Base-by-base conservation (phyloP, 2,797 vertebrate species). In the Emys orbicularis region DNA sequence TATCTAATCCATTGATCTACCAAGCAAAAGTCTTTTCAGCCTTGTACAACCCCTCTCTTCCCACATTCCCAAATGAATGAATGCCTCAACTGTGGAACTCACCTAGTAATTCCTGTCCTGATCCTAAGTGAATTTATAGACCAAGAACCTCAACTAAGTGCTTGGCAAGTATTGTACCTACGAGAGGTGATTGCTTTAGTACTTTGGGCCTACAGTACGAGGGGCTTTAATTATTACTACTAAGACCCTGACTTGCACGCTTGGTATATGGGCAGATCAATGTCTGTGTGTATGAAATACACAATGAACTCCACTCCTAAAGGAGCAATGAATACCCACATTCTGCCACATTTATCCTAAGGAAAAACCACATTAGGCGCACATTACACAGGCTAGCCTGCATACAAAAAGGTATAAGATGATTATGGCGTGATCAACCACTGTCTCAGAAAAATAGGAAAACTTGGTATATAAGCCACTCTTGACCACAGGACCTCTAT, bases 291-390 rank as follows among this genome's bases (percentile, higher is more conserved):
- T 41, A 77, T 29, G 27, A 77, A 77, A 13, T 49, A 77, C 31
- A 25, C 25, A 49, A 29, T 13, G 18, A 44, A 31, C 74, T 49
- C 15, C 13, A 13, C 74, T 77, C 27, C 44, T 77, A 29, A 77
- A 77, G 27, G 23, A 77, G 74, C 21, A 76, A 76, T 0, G 6
- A 72, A 15, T 52, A 88, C 49, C 0, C 0, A 77, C 0, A 0
- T 79, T 84, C 25, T 54, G 16, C 61, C 84, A 54, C 57, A 16
- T 31, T 49, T 77, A 47, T 77, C 44, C 47, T 47, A 47, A 77
- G 29, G 25, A 77, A 8, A 76, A 29, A 47, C 25, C 41, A 13
- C 11, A 16, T 15, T 31, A 49, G 74, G 74, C 6, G 15, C 8
- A 37, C 68, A 23, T 41, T 72, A 25, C 59, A 61, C 19, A 72